A percentile compares a stretch with the other conserved stretches of the same genome.
These are phyloP conservation scores for Argentina silus DNA, from an alignment of 2,797 vertebrate species.

Conservation along the genomic window DNA sequence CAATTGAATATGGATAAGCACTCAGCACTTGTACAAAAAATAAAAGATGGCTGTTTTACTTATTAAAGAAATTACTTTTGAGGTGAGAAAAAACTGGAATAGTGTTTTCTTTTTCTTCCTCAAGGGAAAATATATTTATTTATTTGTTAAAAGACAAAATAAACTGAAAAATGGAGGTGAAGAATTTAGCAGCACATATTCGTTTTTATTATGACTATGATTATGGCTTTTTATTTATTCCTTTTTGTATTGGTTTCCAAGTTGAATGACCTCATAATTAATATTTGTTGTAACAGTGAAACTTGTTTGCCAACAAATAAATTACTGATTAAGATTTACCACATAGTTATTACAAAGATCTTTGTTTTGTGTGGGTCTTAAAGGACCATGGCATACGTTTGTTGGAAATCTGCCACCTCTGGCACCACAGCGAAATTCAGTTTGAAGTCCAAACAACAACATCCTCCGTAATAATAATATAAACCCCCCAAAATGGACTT, in stretches of 20 bases:
- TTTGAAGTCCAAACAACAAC: too few relatives aligned
- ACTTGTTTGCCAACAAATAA: conserved; percentile 98
- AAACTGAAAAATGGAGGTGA: conserved; percentile 71
- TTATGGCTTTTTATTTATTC: conserved; percentile 86
- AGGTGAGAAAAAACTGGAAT: conserved; percentile 73
- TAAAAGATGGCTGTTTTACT: conserved; percentile 72
- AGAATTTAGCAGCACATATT: conserved; percentile 80
- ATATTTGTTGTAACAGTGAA: conserved; percentile 98
- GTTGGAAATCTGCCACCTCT: too few relatives aligned
- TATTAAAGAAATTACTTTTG: conserved; percentile 83
- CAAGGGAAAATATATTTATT: conserved; percentile 86
- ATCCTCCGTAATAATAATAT: too few relatives aligned
- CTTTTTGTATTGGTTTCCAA: conserved; percentile 89
- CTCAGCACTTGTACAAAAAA: conserved; percentile 78
- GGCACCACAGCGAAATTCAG: too few relatives aligned
- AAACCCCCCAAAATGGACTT: too few relatives aligned
- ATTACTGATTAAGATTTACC: conserved; percentile 90
- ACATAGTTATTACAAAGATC: conserved; percentile 64
- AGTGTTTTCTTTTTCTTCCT: conserved; percentile 71
- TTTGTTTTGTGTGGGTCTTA: conserved; percentile 57
- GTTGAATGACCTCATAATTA: conserved; percentile 93
- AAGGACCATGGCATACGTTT: too few relatives aligned
- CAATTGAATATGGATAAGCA: conserved; percentile 67
- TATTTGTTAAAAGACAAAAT: conserved; percentile 71
- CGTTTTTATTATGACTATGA: conserved; percentile 77